A percentile compares a stretch with the other conserved stretches of the same genome.
These are phyloP conservation scores for Oikopleura dioica DNA, from an alignment of 23 tunicate species.

Conservation along the genomic window DNA sequence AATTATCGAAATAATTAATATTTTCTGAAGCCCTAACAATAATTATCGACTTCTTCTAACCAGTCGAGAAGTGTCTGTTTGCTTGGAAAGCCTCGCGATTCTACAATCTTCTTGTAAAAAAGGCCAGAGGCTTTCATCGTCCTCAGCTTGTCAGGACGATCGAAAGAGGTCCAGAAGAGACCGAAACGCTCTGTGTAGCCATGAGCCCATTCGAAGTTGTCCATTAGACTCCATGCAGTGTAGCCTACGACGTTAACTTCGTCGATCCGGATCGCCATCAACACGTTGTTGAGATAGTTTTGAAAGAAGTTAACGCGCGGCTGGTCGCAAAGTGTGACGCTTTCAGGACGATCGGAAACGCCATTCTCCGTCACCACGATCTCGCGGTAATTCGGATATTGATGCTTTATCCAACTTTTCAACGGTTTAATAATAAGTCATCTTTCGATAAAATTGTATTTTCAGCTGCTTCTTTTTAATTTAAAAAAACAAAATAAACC, in stretches of 20 bases:
- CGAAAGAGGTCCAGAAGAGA: constrained; percentile 49
- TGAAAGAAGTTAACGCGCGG: constrained; percentile 35
- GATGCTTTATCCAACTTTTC: too few species aligned
- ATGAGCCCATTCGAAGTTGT: constrained; percentile 82
- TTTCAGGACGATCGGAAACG: constrained; percentile 32
- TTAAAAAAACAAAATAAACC: too few species aligned
- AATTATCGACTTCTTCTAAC: neutral
- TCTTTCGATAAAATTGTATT: too few species aligned
- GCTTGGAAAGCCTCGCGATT: neutral
- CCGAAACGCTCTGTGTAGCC: constrained; percentile 82
- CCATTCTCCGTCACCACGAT: constrained; percentile 85
- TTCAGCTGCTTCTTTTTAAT: too few species aligned
- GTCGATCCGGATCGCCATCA: constrained; percentile 48
- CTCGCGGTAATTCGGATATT: too few species aligned
- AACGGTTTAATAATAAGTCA: too few species aligned
- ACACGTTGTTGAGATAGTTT: constrained; percentile 50
- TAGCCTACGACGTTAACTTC: constrained; percentile 64
- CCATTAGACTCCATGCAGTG: constrained; percentile 93
- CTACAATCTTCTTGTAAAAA: neutral
- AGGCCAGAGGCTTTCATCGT: neutral
- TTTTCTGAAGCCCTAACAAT: neutral
- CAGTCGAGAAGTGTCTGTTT: neutral
- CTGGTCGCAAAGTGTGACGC: constrained; percentile 28
- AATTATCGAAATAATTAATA: too few species aligned
- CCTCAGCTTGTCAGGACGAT: constrained; percentile 30